Evolutionary conservation across 2,797 vertebrate species (phyloP), one percentile per base, ranked within the genome.

Genomic region (Rhinella marina): DNA sequence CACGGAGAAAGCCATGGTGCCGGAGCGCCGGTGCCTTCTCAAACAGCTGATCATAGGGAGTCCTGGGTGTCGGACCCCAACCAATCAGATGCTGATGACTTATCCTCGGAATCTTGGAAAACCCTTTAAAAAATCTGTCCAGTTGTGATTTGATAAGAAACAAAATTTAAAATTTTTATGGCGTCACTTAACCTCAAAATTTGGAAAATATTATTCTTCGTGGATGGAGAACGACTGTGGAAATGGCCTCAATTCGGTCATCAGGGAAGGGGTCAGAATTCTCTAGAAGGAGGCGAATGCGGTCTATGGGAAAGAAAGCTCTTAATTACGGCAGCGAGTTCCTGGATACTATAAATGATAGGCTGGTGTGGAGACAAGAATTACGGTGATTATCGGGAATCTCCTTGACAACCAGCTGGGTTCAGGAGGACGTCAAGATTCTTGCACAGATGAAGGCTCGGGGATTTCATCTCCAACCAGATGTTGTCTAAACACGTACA

Each of bases 311-410:
- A 85, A 87, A 92, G 91, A 90, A 54, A 62, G 52, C 23, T 92
- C 90, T 92, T 90, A 90, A 92, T 92, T 91, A 87, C n/a, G 64
- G 82, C 88, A 73, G 81, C 76, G 48, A 86, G 25, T 59, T 93
- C 90, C 90, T 92, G 91, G 91, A 90, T 79, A 41, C 81, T 48
- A 73, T 57, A 90, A 90, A 73, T 88, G 90, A 81, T 88, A 90
- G 88, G 66, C 91, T 90, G n/a, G 88, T 62, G 86, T 91, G 86
- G 88, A 90, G 90, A 90, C 88, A 73, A 87, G 82, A 77, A 89
- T 92, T 91, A 75, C 66, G 84, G 0, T 78, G 84, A 72, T 92
- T 92, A 88, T 76, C 81, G 25, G 23, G 76, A 89, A 82, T 92
- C 90, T 92, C 91, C 92, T 90, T 91, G 86, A 76, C 86, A 78